Conservation (phyloP, 2,797 vertebrate genomes). For the Coluber constrictor region DNA sequence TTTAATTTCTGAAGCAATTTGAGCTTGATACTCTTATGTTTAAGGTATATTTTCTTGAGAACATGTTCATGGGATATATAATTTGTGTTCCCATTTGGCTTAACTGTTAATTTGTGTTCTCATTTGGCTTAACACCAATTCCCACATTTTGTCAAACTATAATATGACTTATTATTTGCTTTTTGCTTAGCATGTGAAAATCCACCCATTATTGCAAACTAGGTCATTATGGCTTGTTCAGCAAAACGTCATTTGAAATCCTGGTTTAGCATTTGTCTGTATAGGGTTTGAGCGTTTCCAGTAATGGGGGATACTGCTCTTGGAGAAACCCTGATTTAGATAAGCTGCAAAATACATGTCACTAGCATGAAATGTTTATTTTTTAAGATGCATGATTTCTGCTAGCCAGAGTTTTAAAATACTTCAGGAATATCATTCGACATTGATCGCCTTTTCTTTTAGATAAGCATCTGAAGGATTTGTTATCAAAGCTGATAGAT, state of each 20-base stretch:
- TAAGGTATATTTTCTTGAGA: background rate
- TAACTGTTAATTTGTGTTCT: background rate
- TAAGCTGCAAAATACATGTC: background rate
- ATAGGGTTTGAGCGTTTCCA: background rate
- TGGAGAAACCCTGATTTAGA: background rate
- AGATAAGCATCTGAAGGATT: slow-evolving; percentile 89
- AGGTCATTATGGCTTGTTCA: background rate
- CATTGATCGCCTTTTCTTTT: slow-evolving; percentile 46
- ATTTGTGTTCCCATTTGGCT: background rate
- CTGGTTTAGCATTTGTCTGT: background rate
- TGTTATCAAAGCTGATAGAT: slow-evolving; percentile 80
- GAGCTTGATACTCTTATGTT: background rate
- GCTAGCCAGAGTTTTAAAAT: background rate
- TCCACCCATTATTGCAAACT: background rate
- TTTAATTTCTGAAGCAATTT: background rate
- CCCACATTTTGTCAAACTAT: background rate
- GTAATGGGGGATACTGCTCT: background rate
- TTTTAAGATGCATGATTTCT: background rate
- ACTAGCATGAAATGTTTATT: background rate
- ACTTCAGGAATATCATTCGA: background rate
- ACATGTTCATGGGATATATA: background rate
- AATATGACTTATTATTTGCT: background rate
- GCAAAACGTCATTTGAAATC: background rate
- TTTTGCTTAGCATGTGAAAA: background rate
- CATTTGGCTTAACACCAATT: background rate